Evolutionary conservation across 1,140 invertebrate species (phyloP).

Genomic region (Hesperophylax magnus): DNA sequence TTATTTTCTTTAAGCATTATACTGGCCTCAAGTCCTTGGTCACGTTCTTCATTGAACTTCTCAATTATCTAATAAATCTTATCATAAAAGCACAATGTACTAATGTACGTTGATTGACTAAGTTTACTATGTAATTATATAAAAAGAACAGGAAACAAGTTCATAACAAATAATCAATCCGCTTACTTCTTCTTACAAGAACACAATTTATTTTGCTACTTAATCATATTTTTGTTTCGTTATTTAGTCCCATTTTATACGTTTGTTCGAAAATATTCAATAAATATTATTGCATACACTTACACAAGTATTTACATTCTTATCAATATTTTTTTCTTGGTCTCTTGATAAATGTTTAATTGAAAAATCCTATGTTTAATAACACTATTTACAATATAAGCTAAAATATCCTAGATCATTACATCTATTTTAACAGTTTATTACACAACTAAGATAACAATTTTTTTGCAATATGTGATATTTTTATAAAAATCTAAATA

Average conservation of each 20-base stretch:
- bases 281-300: constrained; percentile 34
- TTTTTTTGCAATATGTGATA: constrained; percentile 3
- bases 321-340: not conserved
- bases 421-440: not conserved
- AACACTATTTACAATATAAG: constrained; percentile 5
- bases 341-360: constrained; percentile 13
- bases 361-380: not conserved
- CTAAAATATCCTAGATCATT: not conserved
- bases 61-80: constrained; percentile 19
- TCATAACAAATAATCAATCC: not conserved
- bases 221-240: constrained; percentile 3
- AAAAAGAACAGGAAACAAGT: constrained; percentile 11
- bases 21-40: constrained; percentile 42
- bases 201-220: constrained; percentile 29
- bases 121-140: constrained; percentile 16
- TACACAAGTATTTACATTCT: constrained; percentile 6
- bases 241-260: not conserved
- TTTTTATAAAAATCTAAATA: not conserved
- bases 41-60: not conserved
- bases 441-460: constrained; percentile 15
- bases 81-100: constrained; percentile 8
- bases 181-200: constrained; percentile 2
- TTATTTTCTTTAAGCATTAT: constrained; percentile 22
- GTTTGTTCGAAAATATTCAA: constrained; percentile 20
- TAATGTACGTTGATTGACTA: constrained; percentile 31